Evolutionary conservation across 2,797 vertebrate species (phyloP).

Genomic region (Gallinago nigripennis): DNA sequence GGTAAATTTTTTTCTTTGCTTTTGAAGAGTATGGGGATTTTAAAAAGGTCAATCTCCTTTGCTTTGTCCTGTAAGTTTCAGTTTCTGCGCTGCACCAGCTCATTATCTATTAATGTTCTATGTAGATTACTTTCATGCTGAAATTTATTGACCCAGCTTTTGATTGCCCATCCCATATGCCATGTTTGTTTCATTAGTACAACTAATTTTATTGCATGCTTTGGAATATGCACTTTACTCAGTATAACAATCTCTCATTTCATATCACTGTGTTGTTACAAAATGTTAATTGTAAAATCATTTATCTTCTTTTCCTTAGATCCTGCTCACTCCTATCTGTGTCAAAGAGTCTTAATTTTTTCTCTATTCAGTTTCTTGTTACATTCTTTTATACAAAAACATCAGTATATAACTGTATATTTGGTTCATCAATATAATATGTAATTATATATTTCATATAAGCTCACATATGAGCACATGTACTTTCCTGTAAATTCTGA

Average conservation of each 20-base stretch:
- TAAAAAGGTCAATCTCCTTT: neutral
- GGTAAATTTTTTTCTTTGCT: neutral
- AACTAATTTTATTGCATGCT: neutral
- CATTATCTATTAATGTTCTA: neutral
- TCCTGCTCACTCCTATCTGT: neutral
- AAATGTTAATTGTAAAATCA: neutral
- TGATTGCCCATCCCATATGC: neutral
- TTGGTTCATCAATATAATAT: neutral
- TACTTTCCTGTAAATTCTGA: neutral
- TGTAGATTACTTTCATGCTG: neutral
- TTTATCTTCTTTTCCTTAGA: neutral
- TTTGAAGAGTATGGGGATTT: neutral
- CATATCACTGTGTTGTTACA: neutral
- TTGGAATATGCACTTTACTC: neutral
- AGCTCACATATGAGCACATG: accelerated
- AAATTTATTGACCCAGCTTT: neutral
- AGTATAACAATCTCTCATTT: neutral
- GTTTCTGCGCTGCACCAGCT: neutral
- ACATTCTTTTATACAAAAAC: neutral
- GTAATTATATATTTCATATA: neutral
- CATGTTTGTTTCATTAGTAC: neutral
- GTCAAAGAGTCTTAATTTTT: neutral
- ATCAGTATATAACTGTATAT: neutral
- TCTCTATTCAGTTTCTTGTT: neutral
- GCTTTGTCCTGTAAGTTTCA: neutral